phyloP scores from a whole-genome alignment of 2,113 vertebrate genomes.

The Callospermophilus lateralis region DNA sequence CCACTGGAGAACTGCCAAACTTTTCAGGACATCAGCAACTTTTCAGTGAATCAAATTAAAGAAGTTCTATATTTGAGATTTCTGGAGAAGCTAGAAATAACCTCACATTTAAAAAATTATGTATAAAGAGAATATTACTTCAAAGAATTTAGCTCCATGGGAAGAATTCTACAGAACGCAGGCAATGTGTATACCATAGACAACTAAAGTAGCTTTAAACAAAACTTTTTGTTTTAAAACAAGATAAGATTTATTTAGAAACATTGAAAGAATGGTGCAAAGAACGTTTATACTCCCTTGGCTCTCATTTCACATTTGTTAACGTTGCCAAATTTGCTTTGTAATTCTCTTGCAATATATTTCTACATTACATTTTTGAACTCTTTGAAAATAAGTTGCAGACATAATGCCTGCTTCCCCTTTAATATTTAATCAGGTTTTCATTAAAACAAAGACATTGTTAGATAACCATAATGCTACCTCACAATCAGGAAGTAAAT shows the following conservation, averaged over 20 bases:
- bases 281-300: not conserved
- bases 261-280: not conserved
- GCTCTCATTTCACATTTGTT: slow-evolving; percentile 28
- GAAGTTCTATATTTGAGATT: not conserved
- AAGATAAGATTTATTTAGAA: not conserved
- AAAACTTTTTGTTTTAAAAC: slow-evolving; percentile 3
- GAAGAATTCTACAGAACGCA: not conserved
- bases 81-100: not conserved
- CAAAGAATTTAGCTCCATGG: slow-evolving; percentile 37
- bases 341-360: not conserved
- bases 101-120: not conserved
- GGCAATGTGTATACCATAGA: not conserved
- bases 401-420: not conserved
- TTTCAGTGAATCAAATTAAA: slow-evolving; percentile 33
- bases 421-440: not conserved
- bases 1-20: not conserved
- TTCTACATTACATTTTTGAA: slow-evolving; percentile 48
- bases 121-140: slow-evolving; percentile 18
- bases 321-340: not conserved
- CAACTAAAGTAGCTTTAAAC: not conserved
- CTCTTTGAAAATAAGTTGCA: slow-evolving; percentile 15
- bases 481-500: not conserved
- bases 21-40: slow-evolving; percentile 30
- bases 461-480: not conserved
- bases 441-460: not conserved